These are phyloP conservation scores for Bambusicola thoracicus DNA, from an alignment of 2,113 vertebrate species.

Conservation along the genomic window DNA sequence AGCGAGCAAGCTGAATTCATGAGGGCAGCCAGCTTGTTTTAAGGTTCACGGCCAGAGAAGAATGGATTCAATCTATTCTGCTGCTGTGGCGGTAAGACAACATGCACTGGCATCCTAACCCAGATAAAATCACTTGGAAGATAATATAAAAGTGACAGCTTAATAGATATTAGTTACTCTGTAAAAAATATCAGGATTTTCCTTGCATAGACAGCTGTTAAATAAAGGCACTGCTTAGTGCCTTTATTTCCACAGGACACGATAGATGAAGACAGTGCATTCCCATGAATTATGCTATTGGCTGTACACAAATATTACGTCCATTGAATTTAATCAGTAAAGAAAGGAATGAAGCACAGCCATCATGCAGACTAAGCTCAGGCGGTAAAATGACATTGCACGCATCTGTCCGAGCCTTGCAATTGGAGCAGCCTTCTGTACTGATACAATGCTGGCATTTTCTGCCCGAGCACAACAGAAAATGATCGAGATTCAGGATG, in stretches of 20 bases:
- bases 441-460: not conserved
- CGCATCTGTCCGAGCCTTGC: not conserved
- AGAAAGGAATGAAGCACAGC: not conserved
- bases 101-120: not conserved
- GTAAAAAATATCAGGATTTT: not conserved
- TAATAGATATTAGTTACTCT: not conserved
- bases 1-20: not conserved
- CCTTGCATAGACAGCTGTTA: not conserved
- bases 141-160: not conserved
- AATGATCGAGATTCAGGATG: not conserved
- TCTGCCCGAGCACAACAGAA: not conserved
- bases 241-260: not conserved
- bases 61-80: not conserved
- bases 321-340: slow-evolving; percentile 46
- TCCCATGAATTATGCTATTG: not conserved
- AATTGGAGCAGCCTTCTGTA: not conserved
- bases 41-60: not conserved
- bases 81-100: not conserved
- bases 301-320: slow-evolving; percentile 26
- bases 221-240: not conserved
- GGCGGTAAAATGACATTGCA: not conserved
- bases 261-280: not conserved
- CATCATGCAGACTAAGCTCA: not conserved
- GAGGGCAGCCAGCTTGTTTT: not conserved
- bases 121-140: not conserved